phyloP scores from a whole-genome alignment of 2,888 invertebrate species.

The Syritta pipiens region DNA sequence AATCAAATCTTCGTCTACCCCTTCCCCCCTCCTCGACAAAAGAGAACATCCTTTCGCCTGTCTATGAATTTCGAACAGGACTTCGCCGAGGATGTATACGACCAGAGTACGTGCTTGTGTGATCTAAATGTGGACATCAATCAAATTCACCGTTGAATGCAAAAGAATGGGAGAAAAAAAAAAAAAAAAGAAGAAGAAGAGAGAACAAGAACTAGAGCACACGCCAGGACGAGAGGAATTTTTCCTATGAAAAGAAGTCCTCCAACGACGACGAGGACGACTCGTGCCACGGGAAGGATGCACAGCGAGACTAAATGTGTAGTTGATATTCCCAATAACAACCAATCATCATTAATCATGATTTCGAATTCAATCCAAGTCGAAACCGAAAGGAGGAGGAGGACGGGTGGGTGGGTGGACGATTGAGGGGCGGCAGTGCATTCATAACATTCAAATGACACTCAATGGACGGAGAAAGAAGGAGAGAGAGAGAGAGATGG shows the following conservation, averaged over 20 bases:
- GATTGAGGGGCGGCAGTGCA: conserved; percentile 27
- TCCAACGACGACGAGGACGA: conserved; percentile 1
- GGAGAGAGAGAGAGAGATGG: no score
- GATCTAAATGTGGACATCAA: conserved; percentile 66
- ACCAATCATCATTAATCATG: conserved; percentile 69
- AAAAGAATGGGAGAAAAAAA: conserved; percentile 32
- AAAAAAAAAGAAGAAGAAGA: conserved; percentile 14
- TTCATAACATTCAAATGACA: conserved; percentile 50
- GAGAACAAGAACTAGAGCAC: conserved; percentile 7
- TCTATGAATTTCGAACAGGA: conserved; percentile 32
- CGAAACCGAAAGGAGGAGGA: conserved; percentile 21
- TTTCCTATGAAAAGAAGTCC: conserved; percentile 54
- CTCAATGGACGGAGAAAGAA: no score
- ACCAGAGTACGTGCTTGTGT: conserved; percentile 50
- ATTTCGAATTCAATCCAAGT: conserved; percentile 64
- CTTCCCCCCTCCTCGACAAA: no score
- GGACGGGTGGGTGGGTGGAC: neutral
- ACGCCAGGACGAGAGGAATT: conserved; percentile 47
- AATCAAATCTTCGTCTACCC: conserved; percentile 57
- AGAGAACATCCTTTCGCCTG: conserved; percentile 42
- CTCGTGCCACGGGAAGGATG: neutral
- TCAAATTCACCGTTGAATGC: conserved; percentile 65
- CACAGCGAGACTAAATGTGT: conserved; percentile 55
- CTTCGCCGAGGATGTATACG: conserved; percentile 20
- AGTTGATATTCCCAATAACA: conserved; percentile 68